These are phyloP conservation scores for Listronotus bonariensis DNA, from an alignment of 1,140 invertebrate species.

Conservation along the genomic window DNA sequence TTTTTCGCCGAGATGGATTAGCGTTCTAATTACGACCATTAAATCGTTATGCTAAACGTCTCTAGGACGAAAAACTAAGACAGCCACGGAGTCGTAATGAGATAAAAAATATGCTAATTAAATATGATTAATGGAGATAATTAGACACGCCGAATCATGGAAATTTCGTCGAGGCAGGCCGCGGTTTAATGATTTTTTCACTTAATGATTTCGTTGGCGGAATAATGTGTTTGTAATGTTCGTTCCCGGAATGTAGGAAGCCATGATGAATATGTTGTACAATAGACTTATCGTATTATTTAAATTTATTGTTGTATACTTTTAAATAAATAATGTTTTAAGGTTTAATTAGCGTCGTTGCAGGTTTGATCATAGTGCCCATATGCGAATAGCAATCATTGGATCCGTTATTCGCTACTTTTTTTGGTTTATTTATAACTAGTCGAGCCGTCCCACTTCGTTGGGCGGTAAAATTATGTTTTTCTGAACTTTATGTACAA, in stretches of 20 bases:
- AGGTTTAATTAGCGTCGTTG: no score
- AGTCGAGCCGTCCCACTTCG: no score
- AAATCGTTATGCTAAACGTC: neutral
- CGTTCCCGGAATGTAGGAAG: constrained; percentile 18
- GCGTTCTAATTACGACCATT: no score
- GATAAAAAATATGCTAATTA: constrained; percentile 37
- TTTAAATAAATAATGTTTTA: no score
- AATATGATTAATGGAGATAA: constrained; percentile 40
- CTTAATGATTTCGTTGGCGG: constrained; percentile 25
- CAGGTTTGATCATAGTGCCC: no score
- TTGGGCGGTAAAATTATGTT: no score
- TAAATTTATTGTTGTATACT: no score
- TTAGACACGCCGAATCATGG: constrained; percentile 31
- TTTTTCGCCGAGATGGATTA: no score
- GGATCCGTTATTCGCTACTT: no score
- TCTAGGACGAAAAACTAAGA: constrained; percentile 11
- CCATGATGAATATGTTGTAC: constrained; percentile 5
- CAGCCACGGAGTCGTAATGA: constrained; percentile 14
- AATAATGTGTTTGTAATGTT: constrained; percentile 21
- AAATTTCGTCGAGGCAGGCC: constrained; percentile 16
- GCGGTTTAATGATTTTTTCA: constrained; percentile 32
- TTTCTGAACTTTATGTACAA: no score
- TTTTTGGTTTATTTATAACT: no score
- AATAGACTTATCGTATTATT: neutral
- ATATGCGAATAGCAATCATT: no score